A percentile compares a stretch with the other conserved stretches of the same genome.
phyloP scores from a whole-genome alignment of 2,797 vertebrate genomes.

The Euthynnus affinis region DNA sequence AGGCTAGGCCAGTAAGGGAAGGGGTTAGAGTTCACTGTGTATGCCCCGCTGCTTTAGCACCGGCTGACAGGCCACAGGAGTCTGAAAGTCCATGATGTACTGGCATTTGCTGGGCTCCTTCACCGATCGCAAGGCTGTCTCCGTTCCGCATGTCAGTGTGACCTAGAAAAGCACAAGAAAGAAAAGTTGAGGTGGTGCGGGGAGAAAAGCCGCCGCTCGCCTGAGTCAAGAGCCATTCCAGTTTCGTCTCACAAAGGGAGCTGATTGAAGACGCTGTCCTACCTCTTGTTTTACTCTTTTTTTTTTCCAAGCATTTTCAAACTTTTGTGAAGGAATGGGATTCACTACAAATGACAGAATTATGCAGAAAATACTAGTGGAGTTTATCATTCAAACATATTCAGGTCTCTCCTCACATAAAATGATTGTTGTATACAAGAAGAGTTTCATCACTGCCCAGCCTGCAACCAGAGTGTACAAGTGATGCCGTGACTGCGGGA shows the following conservation, averaged over 20 bases:
- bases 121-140: conserved; percentile 86
- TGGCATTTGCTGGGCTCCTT: conserved; percentile 83
- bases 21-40: conserved; percentile 76
- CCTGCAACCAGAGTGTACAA: not conserved
- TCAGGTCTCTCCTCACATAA: conserved; percentile 20
- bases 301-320: conserved; percentile 2
- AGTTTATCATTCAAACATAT: conserved; percentile 15
- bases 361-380: conserved; percentile 8
- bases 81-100: conserved; percentile 80
- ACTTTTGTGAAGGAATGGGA: conserved; percentile 23
- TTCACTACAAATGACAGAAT: conserved; percentile 45
- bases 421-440: not conserved
- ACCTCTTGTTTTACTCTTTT: conserved; percentile 22
- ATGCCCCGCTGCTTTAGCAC: conserved; percentile 69
- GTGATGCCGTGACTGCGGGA: conserved; percentile 32
- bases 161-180: conserved; percentile 87
- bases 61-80: conserved; percentile 72
- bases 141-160: conserved; percentile 86
- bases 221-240: conserved; percentile 69
- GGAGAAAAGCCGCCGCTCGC: conserved; percentile 71
- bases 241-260: conserved; percentile 37
- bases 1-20: conserved; percentile 60
- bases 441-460: conserved; percentile 3
- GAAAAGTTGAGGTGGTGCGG: conserved; percentile 55
- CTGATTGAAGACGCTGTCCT: conserved; percentile 40